These are phyloP conservation scores for Turritopsis dohrnii DNA, from an alignment of 30 jellyfish, hydroid and myxozoan genomes.

Conservation along the genomic window DNA sequence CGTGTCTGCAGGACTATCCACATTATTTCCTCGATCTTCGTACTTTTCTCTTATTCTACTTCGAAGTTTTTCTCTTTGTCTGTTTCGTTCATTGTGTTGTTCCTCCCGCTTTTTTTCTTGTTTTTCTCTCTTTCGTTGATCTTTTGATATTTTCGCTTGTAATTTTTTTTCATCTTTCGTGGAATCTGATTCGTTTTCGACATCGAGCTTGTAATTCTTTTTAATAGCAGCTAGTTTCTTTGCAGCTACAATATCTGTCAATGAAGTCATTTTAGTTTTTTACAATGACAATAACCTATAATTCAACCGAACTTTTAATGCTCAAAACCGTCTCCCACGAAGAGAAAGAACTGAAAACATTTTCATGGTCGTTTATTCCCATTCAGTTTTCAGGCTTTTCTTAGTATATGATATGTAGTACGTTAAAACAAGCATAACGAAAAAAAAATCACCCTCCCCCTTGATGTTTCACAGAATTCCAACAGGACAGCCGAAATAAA, in stretches of 20 bases:
- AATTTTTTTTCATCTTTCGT: slow-evolving; percentile 6
- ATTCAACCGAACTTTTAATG: neutral
- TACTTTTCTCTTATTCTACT: slow-evolving; percentile 21
- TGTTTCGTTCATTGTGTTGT: slow-evolving; percentile 8
- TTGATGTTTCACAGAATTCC: neutral
- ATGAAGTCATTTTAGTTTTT: slow-evolving; percentile 7
- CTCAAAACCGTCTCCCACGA: neutral
- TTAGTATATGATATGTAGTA: neutral
- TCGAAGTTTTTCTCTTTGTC: slow-evolving; percentile 28
- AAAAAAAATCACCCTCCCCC: neutral
- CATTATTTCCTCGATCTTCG: neutral
- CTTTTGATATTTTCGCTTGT: slow-evolving; percentile 18
- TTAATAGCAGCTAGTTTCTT: slow-evolving; percentile 19
- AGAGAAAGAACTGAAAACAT: neutral
- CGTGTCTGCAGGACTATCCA: neutral
- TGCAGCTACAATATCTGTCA: slow-evolving; percentile 28
- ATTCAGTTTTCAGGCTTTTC: neutral
- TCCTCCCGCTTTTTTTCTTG: neutral
- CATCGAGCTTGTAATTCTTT: slow-evolving; percentile 12
- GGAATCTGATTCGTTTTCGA: neutral
- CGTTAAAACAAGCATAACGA: neutral
- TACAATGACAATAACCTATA: neutral
- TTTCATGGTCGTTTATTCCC: neutral
- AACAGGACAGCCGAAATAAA: neutral
- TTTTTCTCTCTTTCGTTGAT: slow-evolving; percentile 14